Conservation (phyloP, 1,140 invertebrate species). For the Drosophila saltans region DNA sequence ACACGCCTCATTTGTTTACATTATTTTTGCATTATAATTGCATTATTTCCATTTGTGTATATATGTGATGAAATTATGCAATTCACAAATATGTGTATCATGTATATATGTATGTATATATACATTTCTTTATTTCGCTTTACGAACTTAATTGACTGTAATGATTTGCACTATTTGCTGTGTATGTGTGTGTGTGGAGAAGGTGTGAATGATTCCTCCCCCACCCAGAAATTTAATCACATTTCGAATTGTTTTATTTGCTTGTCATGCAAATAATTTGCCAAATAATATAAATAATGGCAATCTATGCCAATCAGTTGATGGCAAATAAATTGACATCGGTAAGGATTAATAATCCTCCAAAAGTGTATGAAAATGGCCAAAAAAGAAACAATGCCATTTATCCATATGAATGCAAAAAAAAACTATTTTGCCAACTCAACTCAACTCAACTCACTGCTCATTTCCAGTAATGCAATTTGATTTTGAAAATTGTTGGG, state of each 20-base stretch:
- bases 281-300: constrained; percentile 16
- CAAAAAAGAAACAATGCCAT: background rate
- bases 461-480: constrained; percentile 53
- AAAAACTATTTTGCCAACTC: background rate
- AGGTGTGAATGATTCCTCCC: background rate
- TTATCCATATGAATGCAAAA: background rate
- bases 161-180: constrained; percentile 51
- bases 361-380: background rate
- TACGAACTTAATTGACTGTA: constrained; percentile 51
- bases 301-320: constrained; percentile 44
- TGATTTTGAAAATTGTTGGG: constrained; percentile 74
- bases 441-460: background rate
- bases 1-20: constrained; percentile 34
- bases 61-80: constrained; percentile 35
- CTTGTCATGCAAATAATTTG: constrained; percentile 38
- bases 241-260: constrained; percentile 35
- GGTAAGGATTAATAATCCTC: constrained; percentile 1
- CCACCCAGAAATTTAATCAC: constrained; percentile 9
- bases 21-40: constrained; percentile 56
- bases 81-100: constrained; percentile 38
- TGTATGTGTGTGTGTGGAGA: background rate
- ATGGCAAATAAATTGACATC: constrained; percentile 42
- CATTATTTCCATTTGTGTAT: constrained; percentile 32
- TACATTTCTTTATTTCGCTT: constrained; percentile 9
- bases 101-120: background rate